Evolutionary conservation across 2,888 invertebrate genomes (phyloP), one percentile per base, ranked within the genome.

Genomic region (Malachius bipustulatus): DNA sequence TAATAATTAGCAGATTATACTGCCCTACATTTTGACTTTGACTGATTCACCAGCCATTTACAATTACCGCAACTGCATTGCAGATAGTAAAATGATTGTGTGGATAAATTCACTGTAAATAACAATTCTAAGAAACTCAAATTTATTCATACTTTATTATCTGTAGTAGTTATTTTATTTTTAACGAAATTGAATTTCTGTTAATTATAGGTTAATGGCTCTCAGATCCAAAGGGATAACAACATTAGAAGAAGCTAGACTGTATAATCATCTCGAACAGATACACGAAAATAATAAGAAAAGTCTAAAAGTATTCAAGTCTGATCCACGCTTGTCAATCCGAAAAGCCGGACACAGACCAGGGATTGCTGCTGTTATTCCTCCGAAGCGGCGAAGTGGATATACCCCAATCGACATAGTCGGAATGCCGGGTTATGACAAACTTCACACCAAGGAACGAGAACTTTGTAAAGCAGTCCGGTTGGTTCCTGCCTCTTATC

Each of bases 401-500:
- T 64, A 66, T 54, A 70, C 70, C 0, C 76, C 76, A 1, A 54
- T 78, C 14, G 75, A 80, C 35, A 75, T 85, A 40, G 50, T 71
- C 34, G 84, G 83, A 44, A 60, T 89, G 41, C 85, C 88, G 0
- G 82, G 82, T 0, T 89, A 76, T 55, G 78, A 82, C 16, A 75
- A 75, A 41, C 64, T 91, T 66, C 69, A 19, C 62, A 70, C 8
- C 65, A 71, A 55, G 16, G 91, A 93, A 57, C 75, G 71, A 43
- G 74, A 77, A 32, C 64, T 91, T 3, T 91, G 91, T 56, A 80
- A 85, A 1, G 69, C 65, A 30, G 66, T 77, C 3, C 70, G 91
- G 42, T 62, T 93, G 13, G 64, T 82, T 6, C 91, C 91, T 0
- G 70, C 75, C 34, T 77, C 77, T 10, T 93, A 80, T 57, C 60